Evolutionary conservation across 1,140 invertebrate species (phyloP), one percentile per base, ranked within the genome.

Genomic region (Drosophila jambulina): DNA sequence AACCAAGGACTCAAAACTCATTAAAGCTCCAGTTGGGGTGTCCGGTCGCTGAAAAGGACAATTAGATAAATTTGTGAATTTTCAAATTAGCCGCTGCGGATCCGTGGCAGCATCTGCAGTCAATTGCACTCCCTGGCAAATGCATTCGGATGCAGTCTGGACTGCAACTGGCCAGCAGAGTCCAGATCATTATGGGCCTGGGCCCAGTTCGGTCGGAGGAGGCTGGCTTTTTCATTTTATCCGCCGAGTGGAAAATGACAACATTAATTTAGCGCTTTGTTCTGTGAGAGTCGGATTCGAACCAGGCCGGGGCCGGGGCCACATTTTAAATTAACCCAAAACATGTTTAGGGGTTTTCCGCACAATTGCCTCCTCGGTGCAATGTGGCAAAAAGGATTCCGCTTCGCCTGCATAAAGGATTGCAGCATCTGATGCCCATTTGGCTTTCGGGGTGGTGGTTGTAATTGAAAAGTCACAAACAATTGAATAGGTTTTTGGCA

Each of bases 271-370:
- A 68, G 80, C 74, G 80, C 77, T 91, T 85, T 84, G 88, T 82
- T 81, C 81, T 82, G 60, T 67, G 69, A 57, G 70, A 78, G 65
- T 67, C 29, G 38, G 62, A 54, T 23, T 10, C 21, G 3, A 6
- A 17, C 23, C n/a, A 29, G 43, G 34, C 32, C 68, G 81, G 25
- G 19, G 75, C 60, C 76, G 60, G 54, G 82, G 86, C 90, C 88
- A 77, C 88, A 91, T 90, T 91, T 91, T 88, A 91, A 91, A 91
- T 91, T 91, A 91, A 91, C 88, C 81, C 81, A 81, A 91, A 91
- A 91, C 90, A 91, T 91, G 85, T 91, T 91, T 91, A 91, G 90
- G 90, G 88, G 88, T 91, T 91, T 91, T 91, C 90, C 84, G 67
- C 88, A 91, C 84, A 91, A 91, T 91, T 91, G 80, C 87, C 84